A percentile compares a stretch with the other conserved stretches of the same genome.
phyloP scores from a whole-genome alignment of 2,113 vertebrate species.

The Gobiocypris rarus region DNA sequence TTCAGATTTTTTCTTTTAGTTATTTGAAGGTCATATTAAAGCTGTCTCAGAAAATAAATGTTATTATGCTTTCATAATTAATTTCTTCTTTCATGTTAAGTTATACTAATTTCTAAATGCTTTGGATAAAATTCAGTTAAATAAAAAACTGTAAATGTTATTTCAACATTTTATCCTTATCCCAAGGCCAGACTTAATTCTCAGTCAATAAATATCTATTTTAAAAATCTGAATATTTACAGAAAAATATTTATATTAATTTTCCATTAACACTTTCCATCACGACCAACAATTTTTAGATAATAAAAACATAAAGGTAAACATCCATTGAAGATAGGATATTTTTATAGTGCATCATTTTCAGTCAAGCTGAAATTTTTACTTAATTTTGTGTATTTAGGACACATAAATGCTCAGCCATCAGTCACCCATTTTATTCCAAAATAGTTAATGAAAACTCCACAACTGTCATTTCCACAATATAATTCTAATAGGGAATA shows the following conservation, averaged over 20 bases:
- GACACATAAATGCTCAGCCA: not conserved
- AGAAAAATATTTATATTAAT: not conserved
- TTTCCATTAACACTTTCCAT: not conserved
- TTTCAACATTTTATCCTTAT: not conserved
- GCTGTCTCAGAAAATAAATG: not conserved
- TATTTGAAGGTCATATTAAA: slow-evolving; percentile 1
- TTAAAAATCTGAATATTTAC: not conserved
- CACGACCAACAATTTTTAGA: not conserved
- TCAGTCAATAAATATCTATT: not conserved
- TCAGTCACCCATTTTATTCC: not conserved
- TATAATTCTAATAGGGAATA: not conserved
- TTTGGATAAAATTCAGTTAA: not conserved
- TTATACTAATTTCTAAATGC: too few relatives aligned
- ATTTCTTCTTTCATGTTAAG: not conserved
- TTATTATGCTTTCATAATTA: not conserved
- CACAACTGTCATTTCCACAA: not conserved
- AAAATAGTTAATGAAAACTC: not conserved
- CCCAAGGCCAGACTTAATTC: not conserved
- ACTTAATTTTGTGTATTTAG: not conserved
- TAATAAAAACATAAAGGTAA: not conserved
- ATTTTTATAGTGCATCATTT: not conserved
- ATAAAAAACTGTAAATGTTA: not conserved
- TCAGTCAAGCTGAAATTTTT: not conserved
- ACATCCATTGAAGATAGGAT: not conserved
- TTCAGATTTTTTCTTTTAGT: not conserved